A percentile compares a stretch with the other conserved stretches of the same genome.
These are phyloP conservation scores for Matsumyia berberina DNA, from an alignment of 2,888 invertebrate genomes.

Conservation along the genomic window DNA sequence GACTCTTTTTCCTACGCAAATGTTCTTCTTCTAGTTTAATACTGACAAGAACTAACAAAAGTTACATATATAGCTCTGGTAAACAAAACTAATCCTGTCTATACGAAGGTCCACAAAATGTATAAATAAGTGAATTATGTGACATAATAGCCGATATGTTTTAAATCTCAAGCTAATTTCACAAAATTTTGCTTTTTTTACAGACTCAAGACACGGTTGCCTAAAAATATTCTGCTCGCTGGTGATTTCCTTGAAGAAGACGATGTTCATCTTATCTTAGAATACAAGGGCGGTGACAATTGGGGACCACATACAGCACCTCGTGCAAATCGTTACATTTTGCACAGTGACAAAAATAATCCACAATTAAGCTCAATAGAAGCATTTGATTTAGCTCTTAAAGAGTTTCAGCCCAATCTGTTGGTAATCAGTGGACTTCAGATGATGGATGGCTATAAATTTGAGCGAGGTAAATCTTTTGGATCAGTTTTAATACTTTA, in stretches of 20 bases:
- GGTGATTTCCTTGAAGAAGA: conserved; percentile 88
- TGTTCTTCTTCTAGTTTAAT: too few relatives aligned
- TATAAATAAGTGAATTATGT: too few relatives aligned
- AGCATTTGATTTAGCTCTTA: conserved; percentile 87
- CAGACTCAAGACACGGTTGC: conserved; percentile 87
- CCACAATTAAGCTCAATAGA: conserved; percentile 90
- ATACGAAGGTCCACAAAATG: too few relatives aligned
- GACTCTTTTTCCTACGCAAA: too few relatives aligned
- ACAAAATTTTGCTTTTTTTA: background rate
- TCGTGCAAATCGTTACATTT: conserved; percentile 93
- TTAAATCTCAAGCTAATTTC: too few relatives aligned
- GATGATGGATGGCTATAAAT: conserved; percentile 92
- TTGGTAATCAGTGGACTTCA: conserved; percentile 93
- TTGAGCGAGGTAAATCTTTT: conserved; percentile 73
- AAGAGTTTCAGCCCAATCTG: conserved; percentile 88
- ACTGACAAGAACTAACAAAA: too few relatives aligned
- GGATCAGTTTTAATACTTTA: too few relatives aligned
- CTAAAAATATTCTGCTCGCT: conserved; percentile 87
- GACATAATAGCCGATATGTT: too few relatives aligned
- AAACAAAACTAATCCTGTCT: too few relatives aligned
- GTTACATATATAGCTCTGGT: too few relatives aligned
- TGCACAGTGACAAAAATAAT: conserved; percentile 93
- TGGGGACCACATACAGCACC: conserved; percentile 91
- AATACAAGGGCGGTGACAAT: conserved; percentile 91
- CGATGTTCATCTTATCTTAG: conserved; percentile 92